A percentile compares a stretch with the other conserved stretches of the same genome.
Evolutionary conservation across 2,797 vertebrate genomes (phyloP).

Genomic region (Sarcoramphus papa): DNA sequence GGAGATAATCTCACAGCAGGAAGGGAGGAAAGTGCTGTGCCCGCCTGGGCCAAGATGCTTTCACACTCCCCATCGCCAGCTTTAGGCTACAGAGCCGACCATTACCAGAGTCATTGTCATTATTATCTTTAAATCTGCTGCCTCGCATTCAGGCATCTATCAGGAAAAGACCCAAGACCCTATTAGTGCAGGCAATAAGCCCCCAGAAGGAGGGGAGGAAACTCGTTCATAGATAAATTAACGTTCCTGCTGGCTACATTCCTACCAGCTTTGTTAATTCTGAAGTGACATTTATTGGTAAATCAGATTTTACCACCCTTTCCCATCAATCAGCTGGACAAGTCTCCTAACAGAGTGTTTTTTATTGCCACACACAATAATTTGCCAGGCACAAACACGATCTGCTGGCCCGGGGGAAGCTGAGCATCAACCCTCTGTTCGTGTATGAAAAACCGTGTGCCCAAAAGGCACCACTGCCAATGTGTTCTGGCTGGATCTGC

Average conservation of each 20-base stretch:
- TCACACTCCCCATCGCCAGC: constrained; percentile 6
- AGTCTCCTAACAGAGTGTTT: not conserved
- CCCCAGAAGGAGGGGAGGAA: constrained; percentile 51
- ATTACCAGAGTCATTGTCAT: constrained; percentile 76
- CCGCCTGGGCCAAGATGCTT: constrained; percentile 14
- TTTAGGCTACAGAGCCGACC: constrained; percentile 54
- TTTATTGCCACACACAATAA: not conserved
- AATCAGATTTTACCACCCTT: constrained; percentile 49
- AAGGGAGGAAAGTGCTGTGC: constrained; percentile 50
- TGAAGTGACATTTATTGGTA: constrained; percentile 72
- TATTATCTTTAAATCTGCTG: constrained; percentile 70
- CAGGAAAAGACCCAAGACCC: constrained; percentile 57
- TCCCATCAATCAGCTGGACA: constrained; percentile 45
- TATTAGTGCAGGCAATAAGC: constrained; percentile 56
- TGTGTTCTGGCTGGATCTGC: not conserved
- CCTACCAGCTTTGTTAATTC: constrained; percentile 69
- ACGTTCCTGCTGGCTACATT: constrained; percentile 55
- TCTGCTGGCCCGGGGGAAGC: not conserved
- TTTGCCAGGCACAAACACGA: not conserved
- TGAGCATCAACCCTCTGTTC: constrained; percentile 53
- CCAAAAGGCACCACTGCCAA: not conserved
- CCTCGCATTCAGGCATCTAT: constrained; percentile 67
- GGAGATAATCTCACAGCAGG: constrained; percentile 62
- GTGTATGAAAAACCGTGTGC: constrained; percentile 22
- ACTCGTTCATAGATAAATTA: constrained; percentile 65